Evolutionary conservation across 2,797 vertebrate species (phyloP).

Genomic region (Dipus sagitta): DNA sequence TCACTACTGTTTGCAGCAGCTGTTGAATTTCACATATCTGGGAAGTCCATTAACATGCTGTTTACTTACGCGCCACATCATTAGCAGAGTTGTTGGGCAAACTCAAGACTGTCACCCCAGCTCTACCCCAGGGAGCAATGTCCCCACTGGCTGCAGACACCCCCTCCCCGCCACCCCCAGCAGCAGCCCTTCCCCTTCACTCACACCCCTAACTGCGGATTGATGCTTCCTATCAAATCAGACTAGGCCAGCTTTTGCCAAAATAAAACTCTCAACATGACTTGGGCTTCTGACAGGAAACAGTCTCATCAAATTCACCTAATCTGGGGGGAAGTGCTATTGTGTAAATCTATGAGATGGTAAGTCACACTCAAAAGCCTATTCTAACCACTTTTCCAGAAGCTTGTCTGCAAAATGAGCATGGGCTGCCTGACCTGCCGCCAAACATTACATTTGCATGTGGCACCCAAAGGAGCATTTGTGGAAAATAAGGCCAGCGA

Average conservation of each 20-base stretch:
- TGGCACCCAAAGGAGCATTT: not conserved
- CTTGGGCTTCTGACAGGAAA: slow-evolving; percentile 39
- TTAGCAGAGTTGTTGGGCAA: slow-evolving; percentile 61
- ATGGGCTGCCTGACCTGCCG: not conserved
- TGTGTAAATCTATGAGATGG: not conserved
- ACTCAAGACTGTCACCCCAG: slow-evolving; percentile 13
- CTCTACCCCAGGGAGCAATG: not conserved
- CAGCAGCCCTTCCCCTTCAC: not conserved
- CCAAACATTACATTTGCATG: not conserved
- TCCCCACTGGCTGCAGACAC: not conserved
- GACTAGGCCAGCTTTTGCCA: slow-evolving; percentile 9
- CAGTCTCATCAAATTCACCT: slow-evolving; percentile 32
- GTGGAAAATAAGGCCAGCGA: slow-evolving; percentile 2
- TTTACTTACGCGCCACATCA: slow-evolving; percentile 69
- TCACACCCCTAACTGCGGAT: not conserved
- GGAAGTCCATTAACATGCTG: slow-evolving; percentile 79
- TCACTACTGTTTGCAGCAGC: slow-evolving; percentile 74
- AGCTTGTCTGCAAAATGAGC: not conserved
- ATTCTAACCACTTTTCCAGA: slow-evolving; percentile 26
- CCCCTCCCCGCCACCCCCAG: not conserved
- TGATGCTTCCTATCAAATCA: slow-evolving; percentile 5
- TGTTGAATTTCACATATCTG: slow-evolving; percentile 78
- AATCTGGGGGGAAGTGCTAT: not conserved
- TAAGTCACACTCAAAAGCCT: slow-evolving; percentile 1
- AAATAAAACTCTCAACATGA: slow-evolving; percentile 34